Evolutionary conservation across 2,113 vertebrate species (phyloP).

Genomic region (Trochalopteron elliotii): DNA sequence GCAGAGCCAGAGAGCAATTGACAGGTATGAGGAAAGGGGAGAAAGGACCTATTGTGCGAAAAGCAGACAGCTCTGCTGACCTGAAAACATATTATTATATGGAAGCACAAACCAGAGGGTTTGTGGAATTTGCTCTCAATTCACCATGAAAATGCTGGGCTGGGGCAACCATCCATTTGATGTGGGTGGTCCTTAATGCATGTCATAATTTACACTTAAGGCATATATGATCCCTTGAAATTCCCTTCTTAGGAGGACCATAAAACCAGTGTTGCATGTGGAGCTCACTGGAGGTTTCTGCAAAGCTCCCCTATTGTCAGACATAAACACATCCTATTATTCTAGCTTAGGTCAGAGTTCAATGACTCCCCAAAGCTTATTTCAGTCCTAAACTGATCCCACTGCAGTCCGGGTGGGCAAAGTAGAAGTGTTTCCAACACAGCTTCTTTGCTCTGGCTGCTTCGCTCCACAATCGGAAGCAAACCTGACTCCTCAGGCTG

Average conservation of each 20-base stretch:
- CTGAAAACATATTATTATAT: slow-evolving; percentile 50
- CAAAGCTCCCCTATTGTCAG: slow-evolving; percentile 51
- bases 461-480: fast-evolving
- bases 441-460: not conserved
- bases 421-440: not conserved
- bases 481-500: not conserved
- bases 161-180: slow-evolving; percentile 15
- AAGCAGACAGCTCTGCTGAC: slow-evolving; percentile 47
- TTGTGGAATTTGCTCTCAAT: slow-evolving; percentile 57
- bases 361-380: slow-evolving; percentile 58
- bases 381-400: slow-evolving; percentile 34
- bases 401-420: slow-evolving; percentile 41
- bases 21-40: slow-evolving; percentile 23
- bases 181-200: slow-evolving; percentile 61
- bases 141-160: slow-evolving; percentile 52
- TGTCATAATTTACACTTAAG: slow-evolving; percentile 66
- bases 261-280: slow-evolving; percentile 42
- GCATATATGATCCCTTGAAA: slow-evolving; percentile 40
- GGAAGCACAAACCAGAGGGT: not conserved
- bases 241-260: slow-evolving; percentile 52
- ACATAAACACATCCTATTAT: slow-evolving; percentile 66
- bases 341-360: slow-evolving; percentile 53
- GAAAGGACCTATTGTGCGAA: slow-evolving; percentile 53
- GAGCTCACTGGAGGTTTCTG: slow-evolving; percentile 48
- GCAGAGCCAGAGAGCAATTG: slow-evolving; percentile 3